Evolutionary conservation across 1,140 invertebrate species (phyloP).

Genomic region (Apolygus lucorum): DNA sequence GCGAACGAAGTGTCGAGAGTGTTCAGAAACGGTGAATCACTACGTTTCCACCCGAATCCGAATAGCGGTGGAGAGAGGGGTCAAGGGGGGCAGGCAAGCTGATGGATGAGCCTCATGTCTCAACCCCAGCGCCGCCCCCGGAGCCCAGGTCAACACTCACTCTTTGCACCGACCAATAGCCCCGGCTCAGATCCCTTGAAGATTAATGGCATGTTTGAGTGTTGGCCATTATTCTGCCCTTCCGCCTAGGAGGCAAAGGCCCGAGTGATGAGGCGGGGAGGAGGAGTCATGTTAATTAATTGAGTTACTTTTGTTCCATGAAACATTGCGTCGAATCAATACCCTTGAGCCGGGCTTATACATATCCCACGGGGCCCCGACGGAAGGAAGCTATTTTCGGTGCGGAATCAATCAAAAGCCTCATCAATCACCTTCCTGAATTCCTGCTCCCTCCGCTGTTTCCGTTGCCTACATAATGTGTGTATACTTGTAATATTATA

Average conservation of each 20-base stretch:
- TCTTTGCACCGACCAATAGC: conserved; percentile 8
- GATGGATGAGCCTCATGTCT: conserved; percentile 8
- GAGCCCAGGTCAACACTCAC: background rate
- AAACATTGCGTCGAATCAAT: background rate
- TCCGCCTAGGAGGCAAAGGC: too few relatives aligned
- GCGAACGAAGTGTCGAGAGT: background rate
- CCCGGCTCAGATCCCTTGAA: background rate
- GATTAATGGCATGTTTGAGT: conserved; percentile 11
- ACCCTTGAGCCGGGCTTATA: background rate
- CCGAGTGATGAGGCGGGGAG: background rate
- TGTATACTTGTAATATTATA: too few relatives aligned
- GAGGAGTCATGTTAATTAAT: conserved; percentile 2
- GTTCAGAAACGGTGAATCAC: background rate
- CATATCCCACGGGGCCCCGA: background rate
- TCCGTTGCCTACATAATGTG: too few relatives aligned
- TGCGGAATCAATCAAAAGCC: too few relatives aligned
- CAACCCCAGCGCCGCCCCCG: background rate
- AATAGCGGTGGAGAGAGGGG: background rate
- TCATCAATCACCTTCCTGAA: too few relatives aligned
- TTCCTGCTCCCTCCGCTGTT: too few relatives aligned
- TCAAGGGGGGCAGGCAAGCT: background rate
- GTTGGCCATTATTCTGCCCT: conserved; percentile 10
- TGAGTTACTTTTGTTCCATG: conserved; percentile 9
- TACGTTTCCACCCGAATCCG: background rate
- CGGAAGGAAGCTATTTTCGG: background rate